A percentile compares a stretch with the other conserved stretches of the same genome.
Evolutionary conservation across 2,888 invertebrate species (phyloP).

Genomic region (Drosophila demipolita): DNA sequence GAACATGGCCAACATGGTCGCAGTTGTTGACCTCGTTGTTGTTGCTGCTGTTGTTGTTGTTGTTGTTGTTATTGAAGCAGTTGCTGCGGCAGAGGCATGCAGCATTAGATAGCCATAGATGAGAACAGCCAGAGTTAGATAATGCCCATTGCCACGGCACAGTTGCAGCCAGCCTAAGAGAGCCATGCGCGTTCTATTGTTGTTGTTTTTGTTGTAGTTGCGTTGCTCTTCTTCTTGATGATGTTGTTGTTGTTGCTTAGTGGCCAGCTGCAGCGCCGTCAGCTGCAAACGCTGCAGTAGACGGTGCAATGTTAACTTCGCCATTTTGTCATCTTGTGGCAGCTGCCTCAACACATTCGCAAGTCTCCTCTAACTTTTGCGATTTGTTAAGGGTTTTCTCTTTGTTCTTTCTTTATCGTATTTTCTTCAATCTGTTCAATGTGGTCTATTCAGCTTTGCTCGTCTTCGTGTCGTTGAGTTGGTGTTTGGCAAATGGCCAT

Average conservation of each 20-base stretch:
- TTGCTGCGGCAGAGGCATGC: constrained; percentile 72
- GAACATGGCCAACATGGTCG: constrained; percentile 32
- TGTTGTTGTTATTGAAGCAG: constrained; percentile 30
- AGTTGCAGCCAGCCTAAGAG: constrained; percentile 63
- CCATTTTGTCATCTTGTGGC: constrained; percentile 72
- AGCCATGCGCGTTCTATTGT: constrained; percentile 56
- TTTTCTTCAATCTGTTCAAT: constrained; percentile 11
- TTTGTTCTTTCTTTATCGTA: neutral
- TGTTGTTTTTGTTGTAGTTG: constrained; percentile 34
- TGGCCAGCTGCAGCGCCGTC: constrained; percentile 68
- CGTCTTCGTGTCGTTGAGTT: constrained; percentile 11
- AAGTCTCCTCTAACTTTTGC: constrained; percentile 63
- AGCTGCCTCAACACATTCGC: constrained; percentile 56
- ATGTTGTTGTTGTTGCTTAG: constrained; percentile 30
- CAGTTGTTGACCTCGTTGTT: constrained; percentile 31
- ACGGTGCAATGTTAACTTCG: constrained; percentile 75
- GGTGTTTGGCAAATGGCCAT: constrained; percentile 65
- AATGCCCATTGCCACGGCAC: constrained; percentile 64
- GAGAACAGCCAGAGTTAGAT: constrained; percentile 75
- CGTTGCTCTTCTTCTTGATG: constrained; percentile 32
- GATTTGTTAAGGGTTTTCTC: constrained; percentile 53
- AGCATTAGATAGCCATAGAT: constrained; percentile 82
- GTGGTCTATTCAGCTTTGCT: constrained; percentile 17
- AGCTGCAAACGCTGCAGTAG: constrained; percentile 70
- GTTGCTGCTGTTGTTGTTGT: constrained; percentile 17